phyloP scores from a whole-genome alignment of 2,888 invertebrate genomes.

The Theodoxus fluviatilis region DNA sequence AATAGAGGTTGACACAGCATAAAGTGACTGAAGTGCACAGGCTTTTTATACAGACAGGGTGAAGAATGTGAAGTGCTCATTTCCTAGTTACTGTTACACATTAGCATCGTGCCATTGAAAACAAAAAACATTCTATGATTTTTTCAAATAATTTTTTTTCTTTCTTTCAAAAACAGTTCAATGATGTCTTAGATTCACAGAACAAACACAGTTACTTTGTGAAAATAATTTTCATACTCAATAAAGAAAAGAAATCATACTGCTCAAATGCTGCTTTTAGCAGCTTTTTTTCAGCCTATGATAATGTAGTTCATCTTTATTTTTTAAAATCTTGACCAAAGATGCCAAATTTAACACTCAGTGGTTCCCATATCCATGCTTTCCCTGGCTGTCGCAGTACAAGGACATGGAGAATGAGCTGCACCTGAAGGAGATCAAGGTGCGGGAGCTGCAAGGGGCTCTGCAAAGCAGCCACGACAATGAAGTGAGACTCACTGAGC shows the following conservation, averaged over 20 bases:
- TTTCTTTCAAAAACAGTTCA: too few species aligned
- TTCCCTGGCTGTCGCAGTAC: too few species aligned
- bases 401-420: constrained; percentile 54
- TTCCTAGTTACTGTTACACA: too few species aligned
- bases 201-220: too few species aligned
- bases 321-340: not conserved
- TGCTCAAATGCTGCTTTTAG: not conserved
- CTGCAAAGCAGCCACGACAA: constrained; percentile 56
- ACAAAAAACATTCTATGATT: too few species aligned
- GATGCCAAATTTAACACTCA: not conserved
- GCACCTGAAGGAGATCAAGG: constrained; percentile 58
- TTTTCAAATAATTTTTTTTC: too few species aligned
- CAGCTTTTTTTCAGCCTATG: not conserved
- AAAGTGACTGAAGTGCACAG: too few species aligned
- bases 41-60: too few species aligned
- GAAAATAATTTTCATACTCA: not conserved
- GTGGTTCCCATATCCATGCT: not conserved
- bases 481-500: constrained; percentile 49
- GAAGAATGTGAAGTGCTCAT: too few species aligned
- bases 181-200: too few species aligned
- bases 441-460: constrained; percentile 54
- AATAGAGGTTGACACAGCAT: too few species aligned
- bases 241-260: not conserved
- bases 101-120: too few species aligned
- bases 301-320: not conserved